Evolutionary conservation across 2,113 vertebrate genomes (phyloP).

Genomic region (Phylloscopus whistleri): DNA sequence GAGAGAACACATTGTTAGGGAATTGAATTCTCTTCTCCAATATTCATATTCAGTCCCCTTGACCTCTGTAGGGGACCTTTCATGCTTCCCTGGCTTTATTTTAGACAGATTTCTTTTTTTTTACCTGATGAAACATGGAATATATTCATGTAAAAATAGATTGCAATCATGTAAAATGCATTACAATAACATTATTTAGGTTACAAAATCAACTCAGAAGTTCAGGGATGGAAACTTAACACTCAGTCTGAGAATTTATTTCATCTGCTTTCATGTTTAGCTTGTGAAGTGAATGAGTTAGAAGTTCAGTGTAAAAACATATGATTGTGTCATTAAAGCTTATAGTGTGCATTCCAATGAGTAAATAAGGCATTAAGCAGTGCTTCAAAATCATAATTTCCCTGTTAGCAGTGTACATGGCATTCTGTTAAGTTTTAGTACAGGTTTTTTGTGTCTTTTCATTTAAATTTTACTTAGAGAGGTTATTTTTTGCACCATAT

Average conservation of each 20-base stretch:
- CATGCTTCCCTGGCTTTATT: background rate
- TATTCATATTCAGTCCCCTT: background rate
- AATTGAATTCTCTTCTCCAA: background rate
- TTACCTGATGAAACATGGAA: background rate
- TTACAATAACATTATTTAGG: constrained; percentile 6
- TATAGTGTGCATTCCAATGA: background rate
- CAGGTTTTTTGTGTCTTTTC: background rate
- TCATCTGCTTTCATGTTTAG: background rate
- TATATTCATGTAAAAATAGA: background rate
- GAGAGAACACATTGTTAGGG: background rate
- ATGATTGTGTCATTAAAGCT: background rate
- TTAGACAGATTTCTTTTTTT: background rate
- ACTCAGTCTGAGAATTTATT: background rate
- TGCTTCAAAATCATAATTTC: background rate
- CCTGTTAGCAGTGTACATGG: background rate
- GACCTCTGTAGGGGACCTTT: background rate
- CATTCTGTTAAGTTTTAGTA: background rate
- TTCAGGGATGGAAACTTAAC: background rate
- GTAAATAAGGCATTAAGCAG: background rate
- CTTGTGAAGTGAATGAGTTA: background rate
- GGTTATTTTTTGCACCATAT: background rate
- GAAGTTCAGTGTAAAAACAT: background rate
- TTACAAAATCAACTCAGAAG: background rate
- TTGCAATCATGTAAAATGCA: constrained; percentile 1
- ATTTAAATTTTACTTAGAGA: background rate